phyloP scores from a whole-genome alignment of 2,797 vertebrate genomes.

The Natrix natrix region DNA sequence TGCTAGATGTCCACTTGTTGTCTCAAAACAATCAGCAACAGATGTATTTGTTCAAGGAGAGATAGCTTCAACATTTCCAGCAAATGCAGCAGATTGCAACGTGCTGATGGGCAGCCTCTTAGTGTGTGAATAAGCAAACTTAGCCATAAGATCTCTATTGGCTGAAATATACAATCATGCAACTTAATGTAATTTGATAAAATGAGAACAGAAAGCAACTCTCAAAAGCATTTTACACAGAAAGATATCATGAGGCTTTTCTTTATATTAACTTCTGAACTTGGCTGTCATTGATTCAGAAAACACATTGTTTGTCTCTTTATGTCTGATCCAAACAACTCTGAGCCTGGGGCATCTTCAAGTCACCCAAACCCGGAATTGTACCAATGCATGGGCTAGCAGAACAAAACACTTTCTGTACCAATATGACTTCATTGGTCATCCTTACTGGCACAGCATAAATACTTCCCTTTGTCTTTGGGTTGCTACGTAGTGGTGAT shows the following conservation, averaged over 20 bases:
- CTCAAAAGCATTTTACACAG: not conserved
- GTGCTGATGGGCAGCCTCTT: not conserved
- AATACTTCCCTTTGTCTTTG: conserved; percentile 19
- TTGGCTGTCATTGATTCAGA: conserved; percentile 2
- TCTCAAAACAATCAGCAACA: not conserved
- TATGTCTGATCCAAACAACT: not conserved
- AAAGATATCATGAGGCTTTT: not conserved
- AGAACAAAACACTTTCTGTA: conserved; percentile 29
- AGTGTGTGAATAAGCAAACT: not conserved
- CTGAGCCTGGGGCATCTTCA: not conserved
- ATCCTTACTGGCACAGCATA: conserved; percentile 13
- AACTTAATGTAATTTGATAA: not conserved
- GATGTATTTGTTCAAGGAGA: not conserved
- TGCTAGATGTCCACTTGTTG: not conserved
- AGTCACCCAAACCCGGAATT: not conserved
- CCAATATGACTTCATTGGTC: conserved; percentile 26
- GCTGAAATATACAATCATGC: not conserved
- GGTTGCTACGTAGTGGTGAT: not conserved
- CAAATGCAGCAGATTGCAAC: not conserved
- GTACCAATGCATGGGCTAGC: not conserved
- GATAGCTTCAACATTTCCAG: not conserved
- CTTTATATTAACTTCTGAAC: not conserved
- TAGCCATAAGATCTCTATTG: not conserved
- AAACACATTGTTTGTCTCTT: conserved; percentile 4
- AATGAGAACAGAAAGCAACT: not conserved